Evolutionary conservation across 1,140 invertebrate species (phyloP), one percentile per base, ranked within the genome.

Genomic region (Drosophila pruinosa): DNA sequence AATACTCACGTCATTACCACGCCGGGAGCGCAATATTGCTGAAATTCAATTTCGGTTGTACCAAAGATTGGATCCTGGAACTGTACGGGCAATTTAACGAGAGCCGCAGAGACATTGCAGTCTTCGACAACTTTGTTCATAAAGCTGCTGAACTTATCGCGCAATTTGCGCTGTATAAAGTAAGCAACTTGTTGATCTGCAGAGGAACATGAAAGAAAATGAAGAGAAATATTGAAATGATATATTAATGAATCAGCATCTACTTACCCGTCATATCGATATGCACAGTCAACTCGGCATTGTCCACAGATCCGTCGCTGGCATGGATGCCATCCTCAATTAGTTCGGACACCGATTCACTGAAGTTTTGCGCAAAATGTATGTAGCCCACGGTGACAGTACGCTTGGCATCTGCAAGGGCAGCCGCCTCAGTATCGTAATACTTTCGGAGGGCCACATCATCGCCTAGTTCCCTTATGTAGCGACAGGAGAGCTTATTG

Each of bases 11-110:
- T 94, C 69, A 95, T 91, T 52, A 95, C 92, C 36, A 96, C 94
- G n/a, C 95, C 95, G 0, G 96, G 96, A 0, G 95, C 94, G 93
- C 97, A 95, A 89, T 95, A 97, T 12, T 93, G 92, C 0, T 94
- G 93, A 80, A 95, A 95, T 41, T 94, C 94, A 1, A 94, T 92
- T 28, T 96, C 92, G 36, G 91, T 82, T 0, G 83, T 90, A 6
- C 96, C 97, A 90, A 94, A 97, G 8, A 97, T 92, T 0, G 96
- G 95, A 5, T 94, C 92, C 68, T 94, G 92, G 76, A 96, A 94
- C 91, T 94, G 89, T 0, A 96, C 88, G 0, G 95, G 95, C 15
- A 93, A 81, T 53, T 94, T 91, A 0, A 91, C 93, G 1, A 94
- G 85, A 58, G 93, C 93, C 12, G 91, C 78, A 0, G 93, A 88